Percentiles rank a stretch among this genome's conserved stretches.
These are phyloP conservation scores for Polypterus bichir DNA, from an alignment of 2,113 vertebrate species.

Conservation along the genomic window DNA sequence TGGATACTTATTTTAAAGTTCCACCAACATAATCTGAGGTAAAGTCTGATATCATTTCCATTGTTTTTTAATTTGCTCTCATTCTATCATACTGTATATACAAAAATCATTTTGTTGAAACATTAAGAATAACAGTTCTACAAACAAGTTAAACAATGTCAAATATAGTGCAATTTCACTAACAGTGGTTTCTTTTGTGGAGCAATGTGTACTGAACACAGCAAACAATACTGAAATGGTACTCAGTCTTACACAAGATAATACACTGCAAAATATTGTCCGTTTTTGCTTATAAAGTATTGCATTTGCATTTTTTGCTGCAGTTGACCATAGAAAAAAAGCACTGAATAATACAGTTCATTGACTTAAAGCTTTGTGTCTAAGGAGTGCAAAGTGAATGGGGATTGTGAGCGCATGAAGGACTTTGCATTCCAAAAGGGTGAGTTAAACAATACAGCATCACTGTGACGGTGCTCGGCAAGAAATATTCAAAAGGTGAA, in stretches of 20 bases:
- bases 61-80: constrained; percentile 20
- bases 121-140: constrained; percentile 36
- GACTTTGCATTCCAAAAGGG: constrained; percentile 23
- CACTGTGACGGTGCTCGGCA: constrained; percentile 29
- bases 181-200: constrained; percentile 19
- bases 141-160: constrained; percentile 36
- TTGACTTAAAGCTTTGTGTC: constrained; percentile 44
- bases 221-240: constrained; percentile 16
- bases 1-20: not conserved
- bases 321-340: constrained; percentile 38
- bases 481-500: constrained; percentile 23
- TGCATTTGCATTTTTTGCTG: constrained; percentile 43
- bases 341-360: constrained; percentile 40
- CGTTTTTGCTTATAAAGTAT: constrained; percentile 42
- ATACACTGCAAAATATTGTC: constrained; percentile 26
- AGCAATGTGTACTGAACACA: constrained; percentile 36
- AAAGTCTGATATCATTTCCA: constrained; percentile 29
- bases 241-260: constrained; percentile 17
- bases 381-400: constrained; percentile 43
- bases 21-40: constrained; percentile 22
- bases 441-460: constrained; percentile 39
- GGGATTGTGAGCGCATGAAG: constrained; percentile 22
- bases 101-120: constrained; percentile 24
- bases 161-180: constrained; percentile 37
- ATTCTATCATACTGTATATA: constrained; percentile 15